Evolutionary conservation across 2,888 invertebrate genomes (phyloP), one percentile per base, ranked within the genome.

Genomic region (Lypha dubia): DNA sequence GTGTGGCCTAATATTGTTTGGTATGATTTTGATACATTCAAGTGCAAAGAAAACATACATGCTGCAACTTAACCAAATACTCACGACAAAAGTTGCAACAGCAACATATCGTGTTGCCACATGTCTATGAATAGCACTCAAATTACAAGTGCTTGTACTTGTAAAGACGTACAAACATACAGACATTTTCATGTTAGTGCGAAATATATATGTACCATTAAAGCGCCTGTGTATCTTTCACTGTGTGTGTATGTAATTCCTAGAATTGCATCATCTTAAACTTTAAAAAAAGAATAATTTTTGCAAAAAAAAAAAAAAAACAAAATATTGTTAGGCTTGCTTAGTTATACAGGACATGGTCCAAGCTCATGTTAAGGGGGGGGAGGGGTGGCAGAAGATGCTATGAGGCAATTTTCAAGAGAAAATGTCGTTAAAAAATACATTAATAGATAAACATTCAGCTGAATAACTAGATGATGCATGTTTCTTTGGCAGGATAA

Each of bases 21-120:
- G 58, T 70, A 74, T 70, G 70, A 68, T 70, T 84, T 77, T 81
- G 81, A 79, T 84, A 81, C 73, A 81, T 81, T 84, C 84, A 81
- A 84, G 84, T 84, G 84, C 77, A 81, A 84, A 70, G 84, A 79
- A 84, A 84, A 84, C 58, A 81, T 77, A 74, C 81, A 81, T 81
- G 73, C 58, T 81, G 77, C 58, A 81, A 74, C 77, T 70, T 63
- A 82, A 84, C 74, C 68, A 70, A 84, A 77, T 70, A 79, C 81
- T 81, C 77, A 84, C 74, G 81, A 84, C 74, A 74, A 84, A 79
- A 77, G 58, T 53, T 76, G 44, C 44, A 76, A 79, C 74, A 76
- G 58, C 63, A 80, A 80, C 63, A 80, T 58, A 65, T 77, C 58
- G 67, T 81, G 68, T 60, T 84, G 73, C 74, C 81, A 84, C 41